A percentile compares a stretch with the other conserved stretches of the same genome.
These are phyloP conservation scores for Atrina japonica DNA, from an alignment of 2,888 invertebrate species.

Conservation along the genomic window DNA sequence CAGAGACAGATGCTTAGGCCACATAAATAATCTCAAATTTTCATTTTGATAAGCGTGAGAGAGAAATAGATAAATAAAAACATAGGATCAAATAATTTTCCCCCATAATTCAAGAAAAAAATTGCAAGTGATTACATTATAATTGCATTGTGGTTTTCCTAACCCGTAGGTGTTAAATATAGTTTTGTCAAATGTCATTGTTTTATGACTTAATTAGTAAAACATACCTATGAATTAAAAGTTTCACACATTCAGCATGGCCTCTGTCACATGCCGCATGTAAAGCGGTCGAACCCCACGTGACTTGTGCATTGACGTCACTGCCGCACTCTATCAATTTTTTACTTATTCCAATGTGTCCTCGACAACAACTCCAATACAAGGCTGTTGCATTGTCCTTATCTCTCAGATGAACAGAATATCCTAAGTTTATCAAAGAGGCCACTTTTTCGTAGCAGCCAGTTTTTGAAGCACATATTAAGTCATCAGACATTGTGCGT, in stretches of 20 bases:
- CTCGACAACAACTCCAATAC: constrained; percentile 70
- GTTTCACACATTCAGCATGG: constrained; percentile 56
- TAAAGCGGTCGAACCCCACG: constrained; percentile 68
- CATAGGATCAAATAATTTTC: too few species aligned
- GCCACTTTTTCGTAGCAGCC: constrained; percentile 53
- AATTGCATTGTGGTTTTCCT: too few species aligned
- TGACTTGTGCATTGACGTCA: constrained; percentile 65
- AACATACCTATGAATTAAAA: constrained; percentile 51
- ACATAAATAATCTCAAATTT: too few species aligned
- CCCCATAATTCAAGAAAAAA: too few species aligned
- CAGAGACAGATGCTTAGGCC: too few species aligned
- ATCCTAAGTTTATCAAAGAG: constrained; percentile 40
- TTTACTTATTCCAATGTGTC: constrained; percentile 55
- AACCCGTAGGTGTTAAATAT: too few species aligned
- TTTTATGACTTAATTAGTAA: too few species aligned
- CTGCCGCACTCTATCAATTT: constrained; percentile 60
- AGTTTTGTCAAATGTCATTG: too few species aligned
- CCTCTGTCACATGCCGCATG: constrained; percentile 70
- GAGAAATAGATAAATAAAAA: too few species aligned
- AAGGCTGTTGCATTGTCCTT: constrained; percentile 66
- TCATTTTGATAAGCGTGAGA: too few species aligned
- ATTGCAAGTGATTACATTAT: too few species aligned
- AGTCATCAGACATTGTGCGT: constrained; percentile 41
- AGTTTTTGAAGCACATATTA: constrained; percentile 63
- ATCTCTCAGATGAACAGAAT: constrained; percentile 53